phyloP scores from a whole-genome alignment of 2,888 invertebrate species.

The Dryocosmus kuriphilus region DNA sequence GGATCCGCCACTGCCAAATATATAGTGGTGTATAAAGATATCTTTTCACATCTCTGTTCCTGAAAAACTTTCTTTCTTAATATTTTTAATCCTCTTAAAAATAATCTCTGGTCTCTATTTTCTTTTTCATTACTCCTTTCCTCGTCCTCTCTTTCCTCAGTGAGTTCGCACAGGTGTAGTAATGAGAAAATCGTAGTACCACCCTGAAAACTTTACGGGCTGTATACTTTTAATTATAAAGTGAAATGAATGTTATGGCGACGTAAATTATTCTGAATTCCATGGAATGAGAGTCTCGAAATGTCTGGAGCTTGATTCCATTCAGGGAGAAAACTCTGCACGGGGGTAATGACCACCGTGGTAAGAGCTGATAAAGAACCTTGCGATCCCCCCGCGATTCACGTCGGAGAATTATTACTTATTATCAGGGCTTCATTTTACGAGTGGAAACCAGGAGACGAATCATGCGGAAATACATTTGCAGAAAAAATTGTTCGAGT shows the following conservation, averaged over 20 bases:
- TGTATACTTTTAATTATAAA: slow-evolving; percentile 33
- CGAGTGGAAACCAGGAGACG: slow-evolving; percentile 13
- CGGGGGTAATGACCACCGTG: slow-evolving; percentile 40
- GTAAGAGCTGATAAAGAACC: slow-evolving; percentile 40
- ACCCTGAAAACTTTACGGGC: slow-evolving; percentile 9
- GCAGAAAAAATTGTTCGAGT: neutral
- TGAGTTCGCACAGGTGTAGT: neutral
- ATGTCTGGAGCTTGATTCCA: slow-evolving; percentile 38
- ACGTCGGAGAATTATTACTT: slow-evolving; percentile 32
- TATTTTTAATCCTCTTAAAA: neutral
- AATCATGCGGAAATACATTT: slow-evolving; percentile 11
- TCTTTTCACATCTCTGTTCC: neutral
- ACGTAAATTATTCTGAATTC: slow-evolving; percentile 40
- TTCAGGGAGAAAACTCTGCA: slow-evolving; percentile 32
- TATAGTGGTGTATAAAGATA: too few relatives aligned
- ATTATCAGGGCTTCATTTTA: slow-evolving; percentile 23
- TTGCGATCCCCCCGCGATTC: slow-evolving; percentile 33
- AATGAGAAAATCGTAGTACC: slow-evolving; percentile 25
- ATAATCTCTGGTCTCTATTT: neutral
- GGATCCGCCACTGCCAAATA: too few relatives aligned
- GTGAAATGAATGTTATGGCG: slow-evolving; percentile 13
- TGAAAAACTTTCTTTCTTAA: neutral
- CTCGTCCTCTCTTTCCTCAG: neutral
- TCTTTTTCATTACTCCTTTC: neutral
- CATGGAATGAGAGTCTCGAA: slow-evolving; percentile 32